Conservation (phyloP, 2,888 invertebrate species). For the Mythimna ferrago region DNA sequence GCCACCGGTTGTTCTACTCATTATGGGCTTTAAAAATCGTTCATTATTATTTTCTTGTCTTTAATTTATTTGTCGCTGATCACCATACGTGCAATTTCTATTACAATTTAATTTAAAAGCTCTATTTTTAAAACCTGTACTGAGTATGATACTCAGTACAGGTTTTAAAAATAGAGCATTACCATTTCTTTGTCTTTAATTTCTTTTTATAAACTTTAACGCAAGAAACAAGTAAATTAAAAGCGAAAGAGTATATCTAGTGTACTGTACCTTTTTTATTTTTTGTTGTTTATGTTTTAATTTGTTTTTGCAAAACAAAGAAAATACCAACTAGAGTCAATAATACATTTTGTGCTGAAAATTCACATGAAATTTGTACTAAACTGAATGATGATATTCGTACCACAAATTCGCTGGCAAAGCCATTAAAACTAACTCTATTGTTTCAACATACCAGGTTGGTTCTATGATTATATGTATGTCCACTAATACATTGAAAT, state of each 20-base stretch:
- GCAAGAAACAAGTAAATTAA: neutral
- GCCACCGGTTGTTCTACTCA: too few species aligned
- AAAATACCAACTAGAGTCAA: neutral
- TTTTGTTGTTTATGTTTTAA: neutral
- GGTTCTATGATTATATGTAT: neutral
- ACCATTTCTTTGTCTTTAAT: neutral
- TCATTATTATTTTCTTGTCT: too few species aligned
- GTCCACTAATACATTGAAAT: constrained; percentile 8
- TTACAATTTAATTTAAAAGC: too few species aligned
- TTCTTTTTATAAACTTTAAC: too few species aligned
- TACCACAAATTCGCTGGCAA: neutral
- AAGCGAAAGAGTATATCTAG: neutral
- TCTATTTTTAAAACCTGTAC: too few species aligned
- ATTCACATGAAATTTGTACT: neutral
- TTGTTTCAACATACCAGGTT: constrained; percentile 6
- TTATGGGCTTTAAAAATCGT: too few species aligned
- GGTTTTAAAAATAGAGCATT: neutral
- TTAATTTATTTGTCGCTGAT: too few species aligned
- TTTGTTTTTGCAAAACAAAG: neutral
- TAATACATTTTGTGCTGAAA: neutral
- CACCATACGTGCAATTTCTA: too few species aligned
- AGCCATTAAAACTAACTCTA: constrained; percentile 10
- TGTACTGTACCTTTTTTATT: neutral
- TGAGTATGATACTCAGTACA: too few species aligned
- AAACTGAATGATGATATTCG: constrained; percentile 7